Base-by-base conservation (phyloP, 2,113 vertebrate genomes). In the Microtus montanus region DNA sequence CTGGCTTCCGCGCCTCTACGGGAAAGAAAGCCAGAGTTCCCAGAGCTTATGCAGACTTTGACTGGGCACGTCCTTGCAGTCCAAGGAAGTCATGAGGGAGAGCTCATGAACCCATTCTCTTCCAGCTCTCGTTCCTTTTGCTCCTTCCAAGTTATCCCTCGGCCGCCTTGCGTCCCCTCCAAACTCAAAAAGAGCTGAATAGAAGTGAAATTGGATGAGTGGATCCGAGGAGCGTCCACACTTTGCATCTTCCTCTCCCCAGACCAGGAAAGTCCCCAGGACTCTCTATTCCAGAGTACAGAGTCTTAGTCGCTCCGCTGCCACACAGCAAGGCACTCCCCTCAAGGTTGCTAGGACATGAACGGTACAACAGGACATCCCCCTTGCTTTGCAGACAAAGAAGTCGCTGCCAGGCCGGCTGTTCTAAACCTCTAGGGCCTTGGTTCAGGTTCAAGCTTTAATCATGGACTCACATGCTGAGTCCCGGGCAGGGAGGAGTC, bases 331-430 rank as follows among this genome's bases (percentile, higher is more conserved):
- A 54, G 19, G 14, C 20, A 84, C 83, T 22, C 41, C 49, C 41
- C 38, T 35, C 41, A 17, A 73, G 49, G 24, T 78, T 78, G 30
- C 80, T 87, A 66, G 19, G 1, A 63, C 3, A 0, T 8, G 2
- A 41, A 33, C 64, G 24, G 35, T 49, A 17, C 38, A 33, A n/a
- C 58, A 83, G 52, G n/a, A 52, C 12, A 75, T 38, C 44, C 30
- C 41, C 28, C 54, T 52, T n/a, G 44, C 38, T 24, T 8, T 1
- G 13, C 75, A 95, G 89, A 96, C 96, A 96, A 97, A 96, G 96
- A 87, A 61, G 87, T 47, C 44, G 26, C 0, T 70, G 78, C 68
- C 54, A 3, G 61, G 66, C 24, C 4, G 3, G 10, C 54, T 38
- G 26, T 7, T n/a, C 79, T 68, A 30, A 75, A 54, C 28, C 2